phyloP scores from a whole-genome alignment of 92 coral and sea anemone genomes.

The Parazoanthus swiftii region DNA sequence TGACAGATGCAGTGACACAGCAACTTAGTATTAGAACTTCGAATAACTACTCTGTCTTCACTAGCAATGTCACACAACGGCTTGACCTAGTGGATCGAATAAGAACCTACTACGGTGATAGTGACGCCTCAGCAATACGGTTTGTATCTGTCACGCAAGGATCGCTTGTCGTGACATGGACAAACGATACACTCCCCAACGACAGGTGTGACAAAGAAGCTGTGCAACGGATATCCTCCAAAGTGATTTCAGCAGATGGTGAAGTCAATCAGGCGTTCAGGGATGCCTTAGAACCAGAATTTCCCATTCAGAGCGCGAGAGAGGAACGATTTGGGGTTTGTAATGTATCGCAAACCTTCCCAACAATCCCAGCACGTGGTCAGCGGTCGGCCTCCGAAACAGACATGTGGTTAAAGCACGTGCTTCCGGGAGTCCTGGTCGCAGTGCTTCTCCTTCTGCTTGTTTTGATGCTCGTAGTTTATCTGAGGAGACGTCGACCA shows the following conservation, averaged over 20 bases:
- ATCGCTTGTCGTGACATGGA: constrained; percentile 85
- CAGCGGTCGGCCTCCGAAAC: constrained; percentile 49
- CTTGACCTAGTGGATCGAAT: constrained; percentile 66
- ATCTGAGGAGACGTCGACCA: constrained; percentile 72
- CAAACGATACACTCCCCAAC: constrained; percentile 81
- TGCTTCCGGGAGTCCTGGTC: constrained; percentile 74
- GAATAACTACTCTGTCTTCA: constrained; percentile 61
- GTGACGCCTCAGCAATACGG: constrained; percentile 58
- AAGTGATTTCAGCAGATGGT: constrained; percentile 57
- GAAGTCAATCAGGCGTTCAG: constrained; percentile 63
- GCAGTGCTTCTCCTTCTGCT: constrained; percentile 66
- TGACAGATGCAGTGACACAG: constrained; percentile 59
- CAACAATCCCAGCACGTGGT: constrained; percentile 51
- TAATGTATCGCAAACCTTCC: constrained; percentile 46
- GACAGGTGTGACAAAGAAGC: constrained; percentile 70
- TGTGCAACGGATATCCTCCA: constrained; percentile 55
- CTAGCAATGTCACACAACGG: constrained; percentile 61
- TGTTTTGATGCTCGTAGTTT: constrained; percentile 59
- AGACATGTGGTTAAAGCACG: constrained; percentile 84
- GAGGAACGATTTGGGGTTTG: constrained; percentile 70
- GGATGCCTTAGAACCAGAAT: constrained; percentile 65
- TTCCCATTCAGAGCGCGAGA: constrained; percentile 57
- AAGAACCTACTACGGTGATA: constrained; percentile 67
- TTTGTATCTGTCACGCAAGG: constrained; percentile 65
- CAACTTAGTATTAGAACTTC: constrained; percentile 56